A percentile compares a stretch with the other conserved stretches of the same genome.
Evolutionary conservation across 2,888 invertebrate species (phyloP).

Genomic region (Heliothis peltigera): DNA sequence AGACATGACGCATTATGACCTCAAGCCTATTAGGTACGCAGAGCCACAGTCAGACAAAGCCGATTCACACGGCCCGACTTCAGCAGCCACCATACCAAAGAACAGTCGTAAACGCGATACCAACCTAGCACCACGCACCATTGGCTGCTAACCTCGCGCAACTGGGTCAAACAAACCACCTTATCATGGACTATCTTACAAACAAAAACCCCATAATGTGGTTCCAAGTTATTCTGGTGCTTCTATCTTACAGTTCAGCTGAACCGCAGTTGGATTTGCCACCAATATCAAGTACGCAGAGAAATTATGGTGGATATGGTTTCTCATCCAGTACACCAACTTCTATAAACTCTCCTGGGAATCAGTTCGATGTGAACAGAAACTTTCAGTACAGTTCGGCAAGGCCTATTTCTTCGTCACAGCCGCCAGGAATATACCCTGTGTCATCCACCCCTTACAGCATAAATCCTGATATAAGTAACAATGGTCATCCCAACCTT

Average conservation of each 20-base stretch:
- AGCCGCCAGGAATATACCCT: constrained; percentile 75
- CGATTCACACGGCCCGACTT: constrained; percentile 84
- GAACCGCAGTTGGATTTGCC: constrained; percentile 90
- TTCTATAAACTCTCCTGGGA: constrained; percentile 82
- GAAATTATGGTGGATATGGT: constrained; percentile 80
- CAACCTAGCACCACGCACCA: constrained; percentile 84
- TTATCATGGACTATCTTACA: constrained; percentile 80
- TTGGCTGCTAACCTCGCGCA: constrained; percentile 69
- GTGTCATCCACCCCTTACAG: constrained; percentile 81
- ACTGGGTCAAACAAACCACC: constrained; percentile 66
- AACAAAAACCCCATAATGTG: constrained; percentile 71
- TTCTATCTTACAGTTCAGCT: constrained; percentile 64
- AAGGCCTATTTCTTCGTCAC: constrained; percentile 70
- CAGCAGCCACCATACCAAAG: constrained; percentile 70
- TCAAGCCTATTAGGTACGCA: constrained; percentile 60
- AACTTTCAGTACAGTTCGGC: constrained; percentile 80
- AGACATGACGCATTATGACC: constrained; percentile 61
- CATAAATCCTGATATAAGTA: constrained; percentile 85
- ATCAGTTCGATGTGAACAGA: constrained; percentile 79
- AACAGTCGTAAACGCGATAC: constrained; percentile 82
- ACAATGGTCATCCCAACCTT: constrained; percentile 82
- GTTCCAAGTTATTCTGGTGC: constrained; percentile 71
- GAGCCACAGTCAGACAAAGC: constrained; percentile 69
- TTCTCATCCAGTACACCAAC: constrained; percentile 79
- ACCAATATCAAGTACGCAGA: constrained; percentile 82